Evolutionary conservation across 2,888 invertebrate genomes (phyloP), one percentile per base, ranked within the genome.

Genomic region (Acanthacorydalis orientalis): DNA sequence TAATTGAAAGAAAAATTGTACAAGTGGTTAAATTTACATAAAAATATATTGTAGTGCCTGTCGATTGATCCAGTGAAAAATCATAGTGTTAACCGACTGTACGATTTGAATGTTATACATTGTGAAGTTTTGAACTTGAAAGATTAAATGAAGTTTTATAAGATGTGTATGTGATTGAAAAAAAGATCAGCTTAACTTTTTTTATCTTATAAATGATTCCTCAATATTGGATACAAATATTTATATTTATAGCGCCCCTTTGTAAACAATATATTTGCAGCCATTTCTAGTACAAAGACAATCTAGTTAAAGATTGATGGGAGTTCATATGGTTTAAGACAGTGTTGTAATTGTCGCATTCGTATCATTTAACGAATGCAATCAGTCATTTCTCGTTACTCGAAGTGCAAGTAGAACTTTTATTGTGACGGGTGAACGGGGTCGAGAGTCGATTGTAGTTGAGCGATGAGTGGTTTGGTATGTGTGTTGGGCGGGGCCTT

Each of bases 401-500:
- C 23, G 23, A 23, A 23, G 6, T 23, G 23, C 23, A 23, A 23
- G 23, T 23, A 6, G 23, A 23, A 23, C 23, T 23, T 23, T 23
- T 23, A 23, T 23, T 23, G 23, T 23, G 23, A 23, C 23, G 16
- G 42, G 12, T 15, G 42, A 42, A 23, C 23, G 42, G 42, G 42
- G 42, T 15, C 39, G 39, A 59, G 59, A 60, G 59, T 58, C 59
- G 59, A 60, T 58, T 58, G 56, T 60, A 56, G 56, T 56, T 59
- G 56, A 49, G 37, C 10, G 37, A 49, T 38, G 54, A 53, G 52
- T 53, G 55, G 57, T 54, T 57, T 56, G 58, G 60, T 62, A 60
- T 61, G 61, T 62, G 62, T 57, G 58, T 60, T 64, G 68, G 71
- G 71, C 68, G 71, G 70, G 67, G 70, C 68, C 54, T 60, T 59